Evolutionary conservation across 2,888 invertebrate genomes (phyloP).

Genomic region (Brachycybe producta): DNA sequence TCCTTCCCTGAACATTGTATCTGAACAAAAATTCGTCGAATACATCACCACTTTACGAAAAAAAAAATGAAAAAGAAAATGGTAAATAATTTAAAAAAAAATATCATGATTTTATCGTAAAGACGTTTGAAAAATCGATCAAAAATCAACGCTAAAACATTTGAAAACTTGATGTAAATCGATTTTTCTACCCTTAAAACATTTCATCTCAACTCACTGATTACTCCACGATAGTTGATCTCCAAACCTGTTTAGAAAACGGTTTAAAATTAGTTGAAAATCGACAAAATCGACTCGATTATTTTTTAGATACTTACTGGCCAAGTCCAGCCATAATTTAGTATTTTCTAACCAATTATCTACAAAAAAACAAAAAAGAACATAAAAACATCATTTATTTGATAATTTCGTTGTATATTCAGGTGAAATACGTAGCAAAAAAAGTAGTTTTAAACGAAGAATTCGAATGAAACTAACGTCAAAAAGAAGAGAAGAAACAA

Average conservation of each 20-base stretch:
- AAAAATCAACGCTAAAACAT: neutral
- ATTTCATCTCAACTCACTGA: conserved; percentile 6
- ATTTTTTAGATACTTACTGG: conserved; percentile 14
- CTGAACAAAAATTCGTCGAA: conserved; percentile 3
- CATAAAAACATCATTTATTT: no score
- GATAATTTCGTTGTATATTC: no score
- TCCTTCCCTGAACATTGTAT: conserved; percentile 13
- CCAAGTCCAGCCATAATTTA: conserved; percentile 17
- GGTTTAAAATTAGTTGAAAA: no score
- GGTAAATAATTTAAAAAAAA: neutral
- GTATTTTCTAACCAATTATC: no score
- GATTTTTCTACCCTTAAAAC: neutral
- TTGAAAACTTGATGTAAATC: neutral
- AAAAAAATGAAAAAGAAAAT: neutral
- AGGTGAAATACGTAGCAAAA: no score
- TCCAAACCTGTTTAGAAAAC: conserved; percentile 5
- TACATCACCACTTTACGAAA: neutral
- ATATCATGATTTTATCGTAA: neutral
- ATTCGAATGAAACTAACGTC: no score
- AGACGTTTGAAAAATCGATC: neutral
- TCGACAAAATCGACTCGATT: no score
- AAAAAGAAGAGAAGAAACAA: no score
- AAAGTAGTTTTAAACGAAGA: no score
- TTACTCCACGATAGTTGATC: conserved; percentile 13
- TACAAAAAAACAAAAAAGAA: no score